phyloP scores from a whole-genome alignment of 1,140 invertebrate species.

The Drosophila ogumai region DNA sequence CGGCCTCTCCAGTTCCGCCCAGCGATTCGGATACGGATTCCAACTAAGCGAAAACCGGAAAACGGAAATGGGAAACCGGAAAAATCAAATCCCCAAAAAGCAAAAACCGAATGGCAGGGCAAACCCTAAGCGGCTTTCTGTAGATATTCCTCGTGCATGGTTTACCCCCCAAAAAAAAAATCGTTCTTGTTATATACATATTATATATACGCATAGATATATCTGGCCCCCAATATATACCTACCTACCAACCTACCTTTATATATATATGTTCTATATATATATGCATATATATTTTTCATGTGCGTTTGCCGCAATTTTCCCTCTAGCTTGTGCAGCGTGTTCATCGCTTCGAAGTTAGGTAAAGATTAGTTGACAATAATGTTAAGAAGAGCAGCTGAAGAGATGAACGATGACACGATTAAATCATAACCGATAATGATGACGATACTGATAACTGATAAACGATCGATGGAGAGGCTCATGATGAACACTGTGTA shows the following conservation, averaged over 20 bases:
- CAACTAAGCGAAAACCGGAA: conserved; percentile 62
- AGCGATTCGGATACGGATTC: conserved; percentile 86
- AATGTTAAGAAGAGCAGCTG: conserved; percentile 48
- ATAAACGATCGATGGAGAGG: conserved; percentile 7
- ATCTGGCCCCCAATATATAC: conserved; percentile 19
- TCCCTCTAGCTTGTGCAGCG: conserved; percentile 25
- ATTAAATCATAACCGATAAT: not conserved
- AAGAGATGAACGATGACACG: conserved; percentile 3
- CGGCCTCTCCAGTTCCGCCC: conserved; percentile 86
- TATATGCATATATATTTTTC: conserved; percentile 27
- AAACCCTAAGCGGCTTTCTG: conserved; percentile 26
- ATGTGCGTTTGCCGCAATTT: conserved; percentile 20
- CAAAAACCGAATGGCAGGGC: conserved; percentile 11
- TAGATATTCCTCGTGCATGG: conserved; percentile 53
- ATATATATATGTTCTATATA: conserved; percentile 17
- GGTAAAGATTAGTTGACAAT: conserved; percentile 75
- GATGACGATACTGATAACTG: conserved; percentile 11
- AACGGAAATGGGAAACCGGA: not conserved
- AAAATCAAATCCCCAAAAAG: not conserved
- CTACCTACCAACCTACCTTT: conserved; percentile 3
- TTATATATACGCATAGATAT: conserved; percentile 41
- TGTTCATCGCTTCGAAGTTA: conserved; percentile 37
- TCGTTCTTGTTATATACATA: conserved; percentile 51
- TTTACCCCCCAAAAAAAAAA: conserved; percentile 25
- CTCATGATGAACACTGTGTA: conserved; percentile 32